These are phyloP conservation scores for Petrophora chlorosata DNA, from an alignment of 2,888 invertebrate species.

Conservation along the genomic window DNA sequence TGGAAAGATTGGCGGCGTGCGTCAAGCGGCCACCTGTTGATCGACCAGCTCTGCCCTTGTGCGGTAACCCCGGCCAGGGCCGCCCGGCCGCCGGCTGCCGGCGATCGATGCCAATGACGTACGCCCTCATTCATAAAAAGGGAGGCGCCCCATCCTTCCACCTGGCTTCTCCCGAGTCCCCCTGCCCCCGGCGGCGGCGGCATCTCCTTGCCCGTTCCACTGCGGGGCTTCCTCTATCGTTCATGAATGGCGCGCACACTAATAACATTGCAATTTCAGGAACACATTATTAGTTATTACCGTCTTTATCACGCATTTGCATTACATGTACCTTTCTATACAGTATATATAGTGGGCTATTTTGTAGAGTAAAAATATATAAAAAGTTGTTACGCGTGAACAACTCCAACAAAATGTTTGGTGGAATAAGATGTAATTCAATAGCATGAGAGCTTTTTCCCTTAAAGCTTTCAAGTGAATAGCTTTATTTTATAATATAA, in stretches of 20 bases:
- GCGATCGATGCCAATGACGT: constrained; percentile 78
- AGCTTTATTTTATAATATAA: no score
- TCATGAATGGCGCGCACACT: constrained; percentile 74
- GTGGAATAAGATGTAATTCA: no score
- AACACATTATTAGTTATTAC: constrained; percentile 25
- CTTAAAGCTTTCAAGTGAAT: no score
- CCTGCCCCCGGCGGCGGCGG: constrained; percentile 22
- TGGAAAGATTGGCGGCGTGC: constrained; percentile 55
- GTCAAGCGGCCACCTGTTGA: constrained; percentile 77
- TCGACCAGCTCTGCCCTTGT: constrained; percentile 69
- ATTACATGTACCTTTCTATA: constrained; percentile 1
- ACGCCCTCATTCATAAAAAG: constrained; percentile 79
- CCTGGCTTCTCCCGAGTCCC: constrained; percentile 10
- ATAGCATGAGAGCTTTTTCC: no score
- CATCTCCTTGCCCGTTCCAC: constrained; percentile 47
- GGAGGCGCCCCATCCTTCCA: constrained; percentile 56
- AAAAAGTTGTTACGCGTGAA: no score
- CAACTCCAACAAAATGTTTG: no score
- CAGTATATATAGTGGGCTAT: no score
- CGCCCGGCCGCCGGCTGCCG: constrained; percentile 42
- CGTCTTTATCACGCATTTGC: constrained; percentile 17
- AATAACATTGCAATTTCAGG: constrained; percentile 42
- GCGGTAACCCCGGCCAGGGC: constrained; percentile 65
- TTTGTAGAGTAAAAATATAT: no score
- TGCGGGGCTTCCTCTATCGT: constrained; percentile 38